A percentile compares a stretch with the other conserved stretches of the same genome.
Evolutionary conservation across 2,888 invertebrate genomes (phyloP).

Genomic region (Linnaemya tessellans): DNA sequence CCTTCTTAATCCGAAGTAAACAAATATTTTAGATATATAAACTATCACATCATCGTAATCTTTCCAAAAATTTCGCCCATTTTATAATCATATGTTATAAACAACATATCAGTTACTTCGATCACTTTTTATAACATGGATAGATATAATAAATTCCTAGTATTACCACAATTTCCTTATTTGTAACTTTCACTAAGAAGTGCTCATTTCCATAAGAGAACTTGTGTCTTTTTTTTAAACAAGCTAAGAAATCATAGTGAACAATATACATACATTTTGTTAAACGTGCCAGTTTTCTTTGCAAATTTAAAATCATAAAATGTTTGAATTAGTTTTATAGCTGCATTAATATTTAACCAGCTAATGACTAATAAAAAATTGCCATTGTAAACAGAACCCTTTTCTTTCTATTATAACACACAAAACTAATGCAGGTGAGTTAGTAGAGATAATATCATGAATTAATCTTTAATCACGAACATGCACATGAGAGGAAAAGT

Average conservation of each 20-base stretch:
- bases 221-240: neutral
- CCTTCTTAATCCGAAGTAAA: no score
- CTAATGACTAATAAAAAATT: slow-evolving; percentile 21
- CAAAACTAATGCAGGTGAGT: slow-evolving; percentile 2
- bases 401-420: neutral
- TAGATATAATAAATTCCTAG: no score
- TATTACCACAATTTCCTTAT: no score
- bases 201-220: neutral
- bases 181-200: no score
- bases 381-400: neutral
- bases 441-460: neutral
- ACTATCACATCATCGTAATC: no score
- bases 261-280: neutral
- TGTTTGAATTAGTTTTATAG: slow-evolving; percentile 15
- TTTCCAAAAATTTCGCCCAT: no score
- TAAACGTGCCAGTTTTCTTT: neutral
- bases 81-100: no score
- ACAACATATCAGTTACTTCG: no score
- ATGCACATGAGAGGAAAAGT: neutral
- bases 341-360: slow-evolving; percentile 1
- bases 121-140: no score
- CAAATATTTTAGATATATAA: no score
- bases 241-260: neutral
- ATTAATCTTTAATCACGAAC: neutral
- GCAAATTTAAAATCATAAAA: neutral